Evolutionary conservation across 2,888 invertebrate genomes (phyloP).

Genomic region (Malthinus flaveolus): DNA sequence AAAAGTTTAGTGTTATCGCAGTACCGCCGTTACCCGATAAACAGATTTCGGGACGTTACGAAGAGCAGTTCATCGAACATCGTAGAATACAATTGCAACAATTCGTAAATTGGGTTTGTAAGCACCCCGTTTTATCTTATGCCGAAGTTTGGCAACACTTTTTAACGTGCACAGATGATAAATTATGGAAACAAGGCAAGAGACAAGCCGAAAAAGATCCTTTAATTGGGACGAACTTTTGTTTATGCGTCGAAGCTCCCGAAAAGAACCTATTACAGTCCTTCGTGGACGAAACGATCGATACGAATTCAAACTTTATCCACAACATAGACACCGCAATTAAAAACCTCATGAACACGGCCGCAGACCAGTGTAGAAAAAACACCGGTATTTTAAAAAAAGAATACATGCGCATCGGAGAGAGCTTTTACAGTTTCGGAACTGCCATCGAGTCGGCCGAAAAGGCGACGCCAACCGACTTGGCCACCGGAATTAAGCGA

Average conservation of each 20-base stretch:
- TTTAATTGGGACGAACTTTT: constrained; percentile 86
- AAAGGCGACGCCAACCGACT: constrained; percentile 64
- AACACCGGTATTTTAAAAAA: constrained; percentile 83
- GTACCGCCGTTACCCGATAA: constrained; percentile 98
- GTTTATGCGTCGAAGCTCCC: constrained; percentile 85
- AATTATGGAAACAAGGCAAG: constrained; percentile 96
- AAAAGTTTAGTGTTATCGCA: constrained; percentile 92
- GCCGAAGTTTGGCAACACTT: constrained; percentile 97
- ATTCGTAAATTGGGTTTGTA: constrained; percentile 95
- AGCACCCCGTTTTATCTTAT: constrained; percentile 91
- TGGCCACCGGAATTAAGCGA: constrained; percentile 77
- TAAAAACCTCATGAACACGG: constrained; percentile 78
- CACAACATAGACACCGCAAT: constrained; percentile 86
- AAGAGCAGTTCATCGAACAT: constrained; percentile 95
- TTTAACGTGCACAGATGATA: constrained; percentile 95
- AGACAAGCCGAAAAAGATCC: constrained; percentile 94
- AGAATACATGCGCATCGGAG: constrained; percentile 89
- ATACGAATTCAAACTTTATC: constrained; percentile 81
- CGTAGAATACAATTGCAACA: constrained; percentile 92
- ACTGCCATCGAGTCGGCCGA: constrained; percentile 82
- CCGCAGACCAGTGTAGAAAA: constrained; percentile 84
- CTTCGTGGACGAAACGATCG: constrained; percentile 79
- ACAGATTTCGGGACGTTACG: constrained; percentile 95
- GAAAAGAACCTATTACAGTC: constrained; percentile 75
- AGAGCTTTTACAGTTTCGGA: constrained; percentile 82